These are phyloP conservation scores for Hemicentrotus pulcherrimus DNA, from an alignment of 35 echinoderm and acorn worm species.

Conservation along the genomic window DNA sequence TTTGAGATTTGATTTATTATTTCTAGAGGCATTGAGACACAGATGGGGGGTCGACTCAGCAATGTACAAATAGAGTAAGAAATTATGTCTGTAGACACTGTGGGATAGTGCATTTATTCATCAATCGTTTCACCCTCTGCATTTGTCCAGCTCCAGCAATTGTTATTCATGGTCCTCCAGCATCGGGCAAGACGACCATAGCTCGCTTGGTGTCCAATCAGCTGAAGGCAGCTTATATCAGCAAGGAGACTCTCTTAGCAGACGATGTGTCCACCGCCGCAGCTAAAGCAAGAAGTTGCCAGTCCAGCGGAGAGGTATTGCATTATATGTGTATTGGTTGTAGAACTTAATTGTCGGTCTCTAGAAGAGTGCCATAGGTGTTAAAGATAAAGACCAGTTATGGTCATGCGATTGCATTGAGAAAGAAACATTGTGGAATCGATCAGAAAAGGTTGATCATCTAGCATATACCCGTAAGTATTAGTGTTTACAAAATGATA, in stretches of 20 bases:
- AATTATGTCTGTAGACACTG: not conserved
- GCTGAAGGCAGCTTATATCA: conserved; percentile 92
- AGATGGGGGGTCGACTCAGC: no score
- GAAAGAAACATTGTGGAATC: no score
- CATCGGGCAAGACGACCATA: conserved; percentile 96
- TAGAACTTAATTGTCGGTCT: no score
- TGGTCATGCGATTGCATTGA: no score
- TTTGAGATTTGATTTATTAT: no score
- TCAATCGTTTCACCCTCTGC: not conserved
- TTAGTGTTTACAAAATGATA: no score
- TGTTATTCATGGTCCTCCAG: conserved; percentile 91
- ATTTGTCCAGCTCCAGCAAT: conserved; percentile 66
- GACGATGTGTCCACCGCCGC: conserved; percentile 91
- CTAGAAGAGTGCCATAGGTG: no score
- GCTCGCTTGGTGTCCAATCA: conserved; percentile 83
- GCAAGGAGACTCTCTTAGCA: conserved; percentile 74
- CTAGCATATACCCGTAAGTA: no score
- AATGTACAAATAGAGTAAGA: no score
- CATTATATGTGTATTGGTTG: not conserved
- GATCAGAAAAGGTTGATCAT: no score
- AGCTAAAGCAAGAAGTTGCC: conserved; percentile 76
- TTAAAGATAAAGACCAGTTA: no score
- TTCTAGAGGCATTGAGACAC: no score
- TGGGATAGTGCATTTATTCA: not conserved
- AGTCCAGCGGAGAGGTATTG: conserved; percentile 79